Base-by-base conservation (phyloP, 2,113 vertebrate genomes). In the Catharus fuscescens region DNA sequence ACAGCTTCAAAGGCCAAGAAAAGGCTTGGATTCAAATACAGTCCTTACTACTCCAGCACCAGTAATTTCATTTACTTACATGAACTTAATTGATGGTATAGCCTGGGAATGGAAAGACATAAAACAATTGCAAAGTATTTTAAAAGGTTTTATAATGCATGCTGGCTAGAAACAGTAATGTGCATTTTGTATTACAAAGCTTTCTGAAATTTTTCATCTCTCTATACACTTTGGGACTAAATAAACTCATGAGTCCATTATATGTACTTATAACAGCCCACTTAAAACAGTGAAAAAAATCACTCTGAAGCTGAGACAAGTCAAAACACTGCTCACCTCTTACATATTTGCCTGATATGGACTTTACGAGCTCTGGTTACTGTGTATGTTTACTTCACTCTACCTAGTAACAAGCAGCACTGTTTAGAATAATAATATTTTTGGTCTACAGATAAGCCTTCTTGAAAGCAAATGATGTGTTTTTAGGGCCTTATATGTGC, bases 41-140 rank as follows among this genome's bases (percentile, higher is more conserved):
- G 44, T 62, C 61, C 13, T 73, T 70, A 66, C 70, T 83, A 36
- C 59, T 97, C 88, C 78, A 88, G 44, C 56, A 66, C 48, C 60
- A 92, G 72, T 59, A 74, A 86, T 86, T 90, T 91, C 44, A 72
- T 84, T 77, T 90, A 78, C 79, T 69, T 91, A 57, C 78, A 44
- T 61, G 59, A 79, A 76, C 14, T 89, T 93, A 84, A 88, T 80
- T 85, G 80, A 81, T 86, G 87, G 74, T 61, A 36, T 76, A 81
- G 50, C 21, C 79, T 92, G 70, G 72, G 54, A 91, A 94, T 90
- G 73, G 88, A 94, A 95, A 92, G 74, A 92, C 70, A 88, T 96
- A 56, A 93, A 96, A 77, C 71, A 91, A 84, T 72, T 80, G 59
- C 34, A 76, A 82, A 93, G 76, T 77, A 65, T 82, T 94, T 96